Evolutionary conservation across 1,140 invertebrate genomes (phyloP), one percentile per base, ranked within the genome.

Genomic region (Temnothorax longispinosus): DNA sequence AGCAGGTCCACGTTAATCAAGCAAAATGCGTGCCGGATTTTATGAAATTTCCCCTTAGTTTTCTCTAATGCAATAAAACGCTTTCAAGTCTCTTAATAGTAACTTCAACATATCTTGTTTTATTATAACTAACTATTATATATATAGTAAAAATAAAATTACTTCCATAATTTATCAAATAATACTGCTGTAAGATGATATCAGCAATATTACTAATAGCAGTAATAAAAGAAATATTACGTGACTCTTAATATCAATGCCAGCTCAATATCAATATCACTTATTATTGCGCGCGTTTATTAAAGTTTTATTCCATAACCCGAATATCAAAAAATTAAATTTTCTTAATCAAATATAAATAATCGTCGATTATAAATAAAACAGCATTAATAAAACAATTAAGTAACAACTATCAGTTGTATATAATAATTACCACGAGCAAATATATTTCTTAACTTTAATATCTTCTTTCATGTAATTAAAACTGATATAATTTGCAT

Each of bases 151-250:
- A 10, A 69, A 69, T 52, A 41, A 80, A 56, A 0, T 56, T 56
- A 18, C 0, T 71, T 44, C 0, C 21, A n/a, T 71, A 62, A 56
- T 71, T 41, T 81, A 32, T 13, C 44, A 56, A 69, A 56, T 32
- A 3, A 35, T 18, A 41, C 1, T 47, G 21, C 27, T 77, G 6
- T 15, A 76, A 1, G 3, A 44, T 71, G 11, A 41, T n/a, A 15
- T 6, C 15, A 69, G 2, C 4, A 69, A 41, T 11, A 38, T 4
- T 38, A 11, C 10, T 67, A 62, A 86, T 56, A 58, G 52, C 52
- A 60, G 35, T 67, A 85, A 81, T 89, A 50, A 80, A 58, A 76
- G 47, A 89, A 18, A 85, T 67, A 86, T 78, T 80, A 27, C 50
- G 56, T 77, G 60, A 56, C 3, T 75, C 58, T 86, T 41, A 50